Conservation (phyloP, 2,797 vertebrate genomes). For the Amblyopsis hoosieri region DNA sequence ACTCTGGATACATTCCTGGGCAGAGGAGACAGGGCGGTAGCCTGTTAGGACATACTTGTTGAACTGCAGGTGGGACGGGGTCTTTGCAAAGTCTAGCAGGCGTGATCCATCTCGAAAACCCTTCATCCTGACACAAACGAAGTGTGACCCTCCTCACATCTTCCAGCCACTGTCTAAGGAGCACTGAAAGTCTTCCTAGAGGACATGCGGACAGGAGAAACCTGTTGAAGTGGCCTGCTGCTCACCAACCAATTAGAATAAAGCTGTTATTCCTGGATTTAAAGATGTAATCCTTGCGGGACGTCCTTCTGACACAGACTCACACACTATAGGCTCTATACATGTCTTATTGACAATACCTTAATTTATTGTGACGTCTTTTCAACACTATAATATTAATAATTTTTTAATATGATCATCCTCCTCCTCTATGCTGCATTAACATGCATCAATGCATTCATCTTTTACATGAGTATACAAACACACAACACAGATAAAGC, state of each 20-base stretch:
- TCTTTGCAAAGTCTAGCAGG: constrained; percentile 86
- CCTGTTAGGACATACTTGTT: constrained; percentile 91
- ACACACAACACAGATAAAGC: neutral
- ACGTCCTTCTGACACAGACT: constrained; percentile 4
- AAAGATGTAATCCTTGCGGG: neutral
- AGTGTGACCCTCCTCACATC: constrained; percentile 5
- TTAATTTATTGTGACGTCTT: neutral
- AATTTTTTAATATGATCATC: neutral
- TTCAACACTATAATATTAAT: too few species aligned
- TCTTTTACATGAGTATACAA: neutral
- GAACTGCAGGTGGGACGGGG: constrained; percentile 89
- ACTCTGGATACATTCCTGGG: constrained; percentile 84
- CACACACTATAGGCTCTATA: neutral
- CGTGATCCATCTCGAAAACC: constrained; percentile 79
- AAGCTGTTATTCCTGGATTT: neutral
- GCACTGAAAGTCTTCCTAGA: constrained; percentile 32
- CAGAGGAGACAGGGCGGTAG: constrained; percentile 86
- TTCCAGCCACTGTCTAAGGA: constrained; percentile 15
- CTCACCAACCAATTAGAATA: neutral
- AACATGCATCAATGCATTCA: too few species aligned
- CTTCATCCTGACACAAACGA: constrained; percentile 59
- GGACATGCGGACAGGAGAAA: constrained; percentile 56
- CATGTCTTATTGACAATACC: too few species aligned
- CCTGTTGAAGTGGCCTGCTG: constrained; percentile 56
- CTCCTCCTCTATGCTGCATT: too few species aligned